Evolutionary conservation across 2,888 invertebrate species (phyloP).

Genomic region (Laothoe populi): DNA sequence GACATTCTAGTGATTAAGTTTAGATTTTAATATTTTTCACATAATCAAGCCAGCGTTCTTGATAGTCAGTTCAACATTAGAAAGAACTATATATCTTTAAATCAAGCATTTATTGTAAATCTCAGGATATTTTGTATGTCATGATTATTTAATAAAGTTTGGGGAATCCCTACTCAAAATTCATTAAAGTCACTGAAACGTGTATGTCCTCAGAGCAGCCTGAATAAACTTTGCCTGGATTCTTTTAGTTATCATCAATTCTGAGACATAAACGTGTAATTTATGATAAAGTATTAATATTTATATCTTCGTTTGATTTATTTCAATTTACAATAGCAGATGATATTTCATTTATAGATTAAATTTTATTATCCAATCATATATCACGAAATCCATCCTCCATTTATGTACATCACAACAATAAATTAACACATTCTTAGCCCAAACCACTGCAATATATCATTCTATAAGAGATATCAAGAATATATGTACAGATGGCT

Average conservation of each 20-base stretch:
- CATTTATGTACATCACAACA: constrained; percentile 16
- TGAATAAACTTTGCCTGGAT: background rate
- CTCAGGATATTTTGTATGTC: no score
- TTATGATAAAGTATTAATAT: background rate
- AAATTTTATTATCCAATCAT: constrained; percentile 3
- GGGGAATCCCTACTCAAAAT: background rate
- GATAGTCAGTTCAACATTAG: no score
- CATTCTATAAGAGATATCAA: constrained; percentile 12
- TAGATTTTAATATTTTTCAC: no score
- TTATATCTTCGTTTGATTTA: background rate
- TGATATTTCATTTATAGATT: background rate
- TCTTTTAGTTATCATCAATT: background rate
- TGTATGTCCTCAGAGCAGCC: background rate
- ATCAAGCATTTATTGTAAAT: no score
- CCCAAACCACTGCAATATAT: constrained; percentile 9
- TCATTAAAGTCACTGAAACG: background rate
- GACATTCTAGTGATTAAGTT: no score
- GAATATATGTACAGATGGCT: constrained; percentile 11
- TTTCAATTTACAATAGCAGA: background rate
- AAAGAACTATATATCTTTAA: no score
- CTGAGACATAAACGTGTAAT: background rate
- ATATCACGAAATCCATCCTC: constrained; percentile 16
- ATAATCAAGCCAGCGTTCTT: no score
- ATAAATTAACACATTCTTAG: constrained; percentile 10
- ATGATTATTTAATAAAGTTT: background rate